phyloP scores from a whole-genome alignment of 2,113 vertebrate genomes.

The Hiodon tergisus region DNA sequence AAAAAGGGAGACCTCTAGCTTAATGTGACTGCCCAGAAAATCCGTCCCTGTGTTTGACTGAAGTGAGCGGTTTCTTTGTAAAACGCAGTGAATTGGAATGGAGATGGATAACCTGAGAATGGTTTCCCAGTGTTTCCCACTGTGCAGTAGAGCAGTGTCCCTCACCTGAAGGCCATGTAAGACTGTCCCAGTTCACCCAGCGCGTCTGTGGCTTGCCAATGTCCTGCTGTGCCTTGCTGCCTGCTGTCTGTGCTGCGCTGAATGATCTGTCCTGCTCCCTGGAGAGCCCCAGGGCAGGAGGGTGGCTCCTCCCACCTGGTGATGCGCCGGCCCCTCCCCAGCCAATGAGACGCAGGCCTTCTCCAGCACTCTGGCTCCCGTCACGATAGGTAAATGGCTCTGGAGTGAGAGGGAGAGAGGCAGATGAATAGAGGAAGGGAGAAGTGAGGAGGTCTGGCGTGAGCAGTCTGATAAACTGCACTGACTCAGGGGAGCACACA shows the following conservation, averaged over 20 bases:
- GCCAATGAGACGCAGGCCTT: conserved; percentile 21
- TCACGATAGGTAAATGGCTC: conserved; percentile 58
- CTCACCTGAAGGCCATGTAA: too few relatives aligned
- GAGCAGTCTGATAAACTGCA: conserved; percentile 32
- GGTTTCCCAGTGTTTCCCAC: too few relatives aligned
- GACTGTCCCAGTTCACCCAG: neutral
- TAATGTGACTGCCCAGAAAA: too few relatives aligned
- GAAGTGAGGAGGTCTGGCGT: conserved; percentile 22
- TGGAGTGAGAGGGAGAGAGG: conserved; percentile 45
- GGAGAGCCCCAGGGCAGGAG: conserved; percentile 38
- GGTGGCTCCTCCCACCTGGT: conserved; percentile 55
- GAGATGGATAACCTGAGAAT: too few relatives aligned
- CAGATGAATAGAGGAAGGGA: conserved; percentile 25
- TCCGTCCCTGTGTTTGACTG: too few relatives aligned
- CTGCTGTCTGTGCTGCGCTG: conserved; percentile 10
- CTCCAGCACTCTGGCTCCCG: conserved; percentile 53
- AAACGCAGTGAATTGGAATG: too few relatives aligned
- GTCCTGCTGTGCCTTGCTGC: neutral
- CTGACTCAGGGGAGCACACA: conserved; percentile 42
- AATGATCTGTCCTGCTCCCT: conserved; percentile 29
- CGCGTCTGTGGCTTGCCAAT: neutral
- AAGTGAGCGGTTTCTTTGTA: too few relatives aligned
- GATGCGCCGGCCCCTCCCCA: conserved; percentile 63
- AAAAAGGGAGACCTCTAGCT: too few relatives aligned
- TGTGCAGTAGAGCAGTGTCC: too few relatives aligned